Conservation (phyloP, 2,113 vertebrate species). For the Melanocharis versteri region DNA sequence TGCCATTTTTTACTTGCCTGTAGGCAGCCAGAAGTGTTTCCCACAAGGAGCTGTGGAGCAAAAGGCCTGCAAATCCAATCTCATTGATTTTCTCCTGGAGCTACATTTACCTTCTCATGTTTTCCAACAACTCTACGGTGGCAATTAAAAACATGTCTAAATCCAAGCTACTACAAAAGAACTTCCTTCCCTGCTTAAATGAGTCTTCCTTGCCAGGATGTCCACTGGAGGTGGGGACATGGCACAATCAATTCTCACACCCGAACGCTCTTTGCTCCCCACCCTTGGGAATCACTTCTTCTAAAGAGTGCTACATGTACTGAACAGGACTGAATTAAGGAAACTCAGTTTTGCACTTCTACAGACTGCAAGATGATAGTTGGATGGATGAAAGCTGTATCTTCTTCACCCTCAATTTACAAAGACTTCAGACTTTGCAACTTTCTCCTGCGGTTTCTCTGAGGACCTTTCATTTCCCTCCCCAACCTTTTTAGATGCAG, state of each 20-base stretch:
- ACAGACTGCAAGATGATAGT: background rate
- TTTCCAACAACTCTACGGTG: background rate
- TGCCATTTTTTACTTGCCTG: background rate
- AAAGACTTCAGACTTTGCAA: background rate
- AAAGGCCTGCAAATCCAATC: background rate
- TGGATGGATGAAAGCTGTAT: background rate
- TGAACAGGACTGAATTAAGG: background rate
- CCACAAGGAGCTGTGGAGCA: background rate
- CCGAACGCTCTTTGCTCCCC: rapidly evolving
- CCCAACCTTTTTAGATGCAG: background rate
- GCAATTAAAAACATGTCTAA: background rate
- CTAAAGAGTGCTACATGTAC: background rate
- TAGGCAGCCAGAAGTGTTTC: background rate
- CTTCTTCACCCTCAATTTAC: background rate
- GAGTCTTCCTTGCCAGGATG: background rate
- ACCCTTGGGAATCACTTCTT: background rate
- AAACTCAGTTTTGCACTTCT: background rate
- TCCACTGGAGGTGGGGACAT: background rate
- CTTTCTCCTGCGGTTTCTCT: background rate
- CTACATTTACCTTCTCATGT: background rate
- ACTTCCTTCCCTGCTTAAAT: background rate
- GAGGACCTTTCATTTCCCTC: background rate
- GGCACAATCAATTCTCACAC: background rate
- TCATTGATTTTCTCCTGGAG: background rate
- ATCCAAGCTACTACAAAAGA: background rate